phyloP scores from a whole-genome alignment of 2,797 vertebrate genomes.

The Takifugu ocellatus region DNA sequence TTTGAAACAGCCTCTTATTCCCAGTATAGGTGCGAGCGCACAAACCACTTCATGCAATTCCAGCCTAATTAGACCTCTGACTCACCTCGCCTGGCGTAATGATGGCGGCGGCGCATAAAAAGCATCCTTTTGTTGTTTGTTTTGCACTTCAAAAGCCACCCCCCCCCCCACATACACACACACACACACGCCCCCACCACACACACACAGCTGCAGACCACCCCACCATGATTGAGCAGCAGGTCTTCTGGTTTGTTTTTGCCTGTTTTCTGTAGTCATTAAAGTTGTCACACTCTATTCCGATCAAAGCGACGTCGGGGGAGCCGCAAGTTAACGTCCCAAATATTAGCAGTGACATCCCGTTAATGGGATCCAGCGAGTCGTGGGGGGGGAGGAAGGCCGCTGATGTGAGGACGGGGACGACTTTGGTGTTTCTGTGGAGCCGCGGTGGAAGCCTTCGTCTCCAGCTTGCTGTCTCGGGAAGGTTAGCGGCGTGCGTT shows the following conservation, averaged over 20 bases:
- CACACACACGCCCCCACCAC: constrained; percentile 12
- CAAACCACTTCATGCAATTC: constrained; percentile 49
- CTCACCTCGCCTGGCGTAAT: constrained; percentile 47
- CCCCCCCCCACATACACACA: constrained; percentile 8
- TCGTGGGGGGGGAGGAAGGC: constrained; percentile 19
- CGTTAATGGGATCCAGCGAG: constrained; percentile 55
- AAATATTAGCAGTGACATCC: constrained; percentile 59
- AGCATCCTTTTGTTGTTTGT: constrained; percentile 49
- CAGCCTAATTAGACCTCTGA: constrained; percentile 46
- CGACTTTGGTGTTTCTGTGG: not conserved
- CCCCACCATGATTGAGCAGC: constrained; percentile 32
- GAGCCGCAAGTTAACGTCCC: constrained; percentile 51
- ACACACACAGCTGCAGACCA: constrained; percentile 11
- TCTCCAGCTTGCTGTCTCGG: constrained; percentile 20
- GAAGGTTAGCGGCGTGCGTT: constrained; percentile 13
- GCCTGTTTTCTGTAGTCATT: constrained; percentile 68
- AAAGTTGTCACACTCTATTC: constrained; percentile 68
- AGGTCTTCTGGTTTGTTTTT: constrained; percentile 66
- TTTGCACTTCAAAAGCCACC: constrained; percentile 44
- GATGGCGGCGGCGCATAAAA: constrained; percentile 45
- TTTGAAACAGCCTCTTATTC: too few relatives aligned
- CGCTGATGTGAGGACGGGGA: constrained; percentile 10
- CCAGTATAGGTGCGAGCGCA: constrained; percentile 4
- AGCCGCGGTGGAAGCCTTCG: not conserved
- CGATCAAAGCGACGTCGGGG: constrained; percentile 63